Percentiles rank a stretch among this genome's conserved stretches.
Evolutionary conservation across 2,888 invertebrate species (phyloP).

Genomic region (Agrochola lota): DNA sequence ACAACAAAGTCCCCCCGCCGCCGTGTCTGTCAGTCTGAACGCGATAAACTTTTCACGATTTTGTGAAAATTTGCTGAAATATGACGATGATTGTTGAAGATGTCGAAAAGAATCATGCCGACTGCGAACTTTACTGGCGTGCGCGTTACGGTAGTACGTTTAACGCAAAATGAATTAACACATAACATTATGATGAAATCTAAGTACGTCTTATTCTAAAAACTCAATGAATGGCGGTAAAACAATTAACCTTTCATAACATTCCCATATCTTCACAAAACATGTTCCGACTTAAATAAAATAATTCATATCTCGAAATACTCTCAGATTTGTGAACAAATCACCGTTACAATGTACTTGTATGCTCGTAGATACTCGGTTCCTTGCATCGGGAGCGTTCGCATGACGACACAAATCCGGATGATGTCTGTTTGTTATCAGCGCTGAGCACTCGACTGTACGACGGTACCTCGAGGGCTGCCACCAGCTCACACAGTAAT

Average conservation of each 20-base stretch:
- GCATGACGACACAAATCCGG: conserved; percentile 90
- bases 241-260: background rate
- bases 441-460: conserved; percentile 85
- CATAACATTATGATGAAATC: background rate
- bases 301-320: conserved; percentile 36
- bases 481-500: conserved; percentile 78
- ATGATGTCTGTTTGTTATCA: conserved; percentile 90
- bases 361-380: conserved; percentile 48
- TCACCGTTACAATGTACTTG: conserved; percentile 64
- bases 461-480: conserved; percentile 82
- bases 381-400: conserved; percentile 70
- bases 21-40: too few species aligned
- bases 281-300: conserved; percentile 19
- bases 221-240: background rate
- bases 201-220: background rate
- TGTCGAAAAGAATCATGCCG: too few species aligned
- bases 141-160: too few species aligned
- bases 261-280: conserved; percentile 1
- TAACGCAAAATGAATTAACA: background rate
- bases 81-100: too few species aligned
- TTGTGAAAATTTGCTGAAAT: too few species aligned
- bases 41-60: too few species aligned
- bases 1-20: too few species aligned
- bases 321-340: conserved; percentile 59
- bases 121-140: too few species aligned